Percentiles rank a stretch among this genome's conserved stretches.
Conservation (phyloP, 2,113 vertebrate genomes). For the Calonectris borealis region DNA sequence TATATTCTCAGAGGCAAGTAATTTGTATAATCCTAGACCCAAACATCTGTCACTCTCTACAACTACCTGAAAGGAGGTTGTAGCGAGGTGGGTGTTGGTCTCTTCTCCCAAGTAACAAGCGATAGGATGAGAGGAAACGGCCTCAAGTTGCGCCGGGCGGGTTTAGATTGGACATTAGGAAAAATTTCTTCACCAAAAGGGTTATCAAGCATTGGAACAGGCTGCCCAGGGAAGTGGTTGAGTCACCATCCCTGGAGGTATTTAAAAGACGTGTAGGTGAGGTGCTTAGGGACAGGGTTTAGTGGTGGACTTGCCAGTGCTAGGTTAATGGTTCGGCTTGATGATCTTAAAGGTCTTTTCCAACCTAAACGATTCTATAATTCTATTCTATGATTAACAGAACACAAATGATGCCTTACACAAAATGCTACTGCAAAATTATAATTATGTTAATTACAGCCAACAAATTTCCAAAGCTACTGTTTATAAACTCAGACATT, state of each 20-base stretch:
- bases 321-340: not conserved
- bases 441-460: not conserved
- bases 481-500: not conserved
- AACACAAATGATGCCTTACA: not conserved
- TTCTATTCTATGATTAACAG: not conserved
- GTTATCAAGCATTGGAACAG: not conserved
- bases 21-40: not conserved
- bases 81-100: not conserved
- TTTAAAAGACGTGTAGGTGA: not conserved
- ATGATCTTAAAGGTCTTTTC: not conserved
- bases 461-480: not conserved
- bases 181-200: not conserved
- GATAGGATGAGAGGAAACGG: fast-evolving
- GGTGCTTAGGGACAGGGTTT: not conserved
- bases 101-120: not conserved
- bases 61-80: not conserved
- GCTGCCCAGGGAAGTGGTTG: not conserved
- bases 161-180: not conserved
- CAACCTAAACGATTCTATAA: not conserved
- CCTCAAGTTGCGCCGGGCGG: not conserved
- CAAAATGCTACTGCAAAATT: not conserved
- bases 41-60: not conserved
- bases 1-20: not conserved
- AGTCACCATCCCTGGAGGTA: not conserved
- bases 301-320: not conserved